These are phyloP conservation scores for Paralvinella palmiformis DNA, from an alignment of 1,140 invertebrate genomes.

Conservation along the genomic window DNA sequence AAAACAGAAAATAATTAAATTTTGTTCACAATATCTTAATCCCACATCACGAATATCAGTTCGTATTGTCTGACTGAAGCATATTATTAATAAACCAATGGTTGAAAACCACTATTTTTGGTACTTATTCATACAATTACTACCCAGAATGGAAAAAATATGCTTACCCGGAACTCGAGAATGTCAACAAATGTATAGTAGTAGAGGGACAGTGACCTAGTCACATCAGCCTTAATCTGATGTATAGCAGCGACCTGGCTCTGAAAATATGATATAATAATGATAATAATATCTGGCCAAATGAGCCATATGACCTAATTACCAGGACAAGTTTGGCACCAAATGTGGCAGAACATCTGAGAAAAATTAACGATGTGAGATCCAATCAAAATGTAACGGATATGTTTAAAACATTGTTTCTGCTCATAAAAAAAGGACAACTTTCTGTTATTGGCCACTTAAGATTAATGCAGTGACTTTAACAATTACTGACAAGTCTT, in stretches of 20 bases:
- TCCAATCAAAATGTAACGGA: too few species aligned
- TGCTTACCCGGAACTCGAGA: slow-evolving; percentile 78
- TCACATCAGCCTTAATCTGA: slow-evolving; percentile 71
- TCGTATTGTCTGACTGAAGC: too few species aligned
- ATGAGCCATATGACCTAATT: background rate
- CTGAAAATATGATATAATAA: slow-evolving; percentile 26
- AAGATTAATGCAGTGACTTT: background rate
- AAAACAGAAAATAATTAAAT: too few species aligned
- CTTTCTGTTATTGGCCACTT: too few species aligned
- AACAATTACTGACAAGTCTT: background rate
- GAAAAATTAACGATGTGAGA: background rate
- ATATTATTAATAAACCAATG: too few species aligned
- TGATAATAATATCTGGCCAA: background rate
- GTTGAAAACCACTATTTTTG: too few species aligned
- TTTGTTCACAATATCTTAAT: too few species aligned
- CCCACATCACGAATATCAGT: too few species aligned
- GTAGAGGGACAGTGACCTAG: slow-evolving; percentile 92
- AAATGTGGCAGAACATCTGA: background rate
- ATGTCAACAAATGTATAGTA: slow-evolving; percentile 99
- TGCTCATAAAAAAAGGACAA: too few species aligned
- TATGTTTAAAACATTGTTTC: too few species aligned
- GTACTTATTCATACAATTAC: too few species aligned
- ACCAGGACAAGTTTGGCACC: background rate
- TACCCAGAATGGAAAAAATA: background rate
- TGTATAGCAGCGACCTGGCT: slow-evolving; percentile 30